Evolutionary conservation across 92 coral and sea anemone genomes (phyloP), one percentile per base, ranked within the genome.

Genomic region (Micromussa lordhowensis): DNA sequence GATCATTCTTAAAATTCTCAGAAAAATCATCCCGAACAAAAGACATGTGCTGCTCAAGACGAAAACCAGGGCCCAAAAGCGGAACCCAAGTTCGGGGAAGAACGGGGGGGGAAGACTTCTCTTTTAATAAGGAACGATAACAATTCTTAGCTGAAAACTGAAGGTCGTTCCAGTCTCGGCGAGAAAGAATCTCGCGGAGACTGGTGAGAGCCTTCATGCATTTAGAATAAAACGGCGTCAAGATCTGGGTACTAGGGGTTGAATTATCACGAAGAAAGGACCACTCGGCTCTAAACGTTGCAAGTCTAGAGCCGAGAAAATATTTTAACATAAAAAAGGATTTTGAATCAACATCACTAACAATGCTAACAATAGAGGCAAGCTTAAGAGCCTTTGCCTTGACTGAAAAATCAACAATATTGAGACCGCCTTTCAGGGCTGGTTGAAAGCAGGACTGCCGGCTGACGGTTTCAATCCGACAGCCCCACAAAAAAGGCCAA

Each of bases 1-100:
- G 38, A 31, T 82, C 86, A 49, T 69, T 82, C 18, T 82, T 68
- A 9, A 1, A 69, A 22, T 82, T 82, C 38, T 82, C 78, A 0
- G 49, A 3, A 31, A 82, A 82, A n/a, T 8, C 44, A 30, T 68
- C 86, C 0, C 77, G 28, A 5, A 82, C 63, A 4, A 40, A 9
- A 14, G 17, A 3, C 77, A 59, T 68, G 5, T 66, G 77, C 28
- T 0, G 2, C 3, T 40, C 28, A 12, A 82, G 17, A 26, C 0
- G 7, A 29, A 82, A 82, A 11, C 48, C 40, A 1, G 35, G 14
- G 8, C 22, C 16, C 9, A 40, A 2, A n/a, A 82, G 1, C 0
- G 59, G 36, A 15, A 51, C 18, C 86, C 86, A 68, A 1, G 0
- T 1, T 0, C 59, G n/a, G 0, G 31, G 64, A 1, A 68, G 40